Base-by-base conservation (phyloP, 1,140 invertebrate genomes). In the Vanessa atalanta region DNA sequence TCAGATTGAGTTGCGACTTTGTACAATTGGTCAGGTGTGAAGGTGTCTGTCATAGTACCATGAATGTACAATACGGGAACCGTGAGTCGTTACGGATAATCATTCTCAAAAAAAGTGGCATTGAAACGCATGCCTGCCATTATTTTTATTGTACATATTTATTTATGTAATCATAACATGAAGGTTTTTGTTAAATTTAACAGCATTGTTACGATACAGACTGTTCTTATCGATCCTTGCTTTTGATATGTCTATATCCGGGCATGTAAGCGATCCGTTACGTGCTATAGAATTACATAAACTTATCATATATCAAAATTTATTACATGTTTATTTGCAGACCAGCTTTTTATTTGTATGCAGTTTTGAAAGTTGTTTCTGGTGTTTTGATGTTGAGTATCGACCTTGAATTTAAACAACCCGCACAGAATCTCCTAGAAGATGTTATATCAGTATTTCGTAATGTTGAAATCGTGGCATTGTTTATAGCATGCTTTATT, bases 281-380 rank as follows among this genome's bases (percentile, higher is more conserved):
- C 26, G 57, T 57, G 15, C 6, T 72, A 47, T 47, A 65, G 20
- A 47, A 4, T 60, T 72, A 48, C 70, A 53, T n/a, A 57, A 72
- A n/a, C 47, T 16, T 65, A 68, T 68, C 65, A 43, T 20, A 61
- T 51, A 11, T 51, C 20, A 43, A 43, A 20, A 20, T 6, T 43
- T 43, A 15, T 69, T 14, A 47, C 65, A 16, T 23, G 14, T 47
- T 66, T 67, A 37, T 72, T 95, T 87, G 26, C 90, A 96, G 96
- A 78, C 96, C 96, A 16, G 96, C 96, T 20, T 97, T 97, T 89
- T 97, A 96, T 88, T 85, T 97, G 57, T 97, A 97, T 86, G 95
- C 96, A 23, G 93, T 93, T 7, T 83, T 97, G 69, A 96, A 97
- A 86, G 89, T 96, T 0, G 80, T 95, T 7, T 95, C 95, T 16